phyloP scores from a whole-genome alignment of 2,113 vertebrate genomes.

The Colinus virginianus region DNA sequence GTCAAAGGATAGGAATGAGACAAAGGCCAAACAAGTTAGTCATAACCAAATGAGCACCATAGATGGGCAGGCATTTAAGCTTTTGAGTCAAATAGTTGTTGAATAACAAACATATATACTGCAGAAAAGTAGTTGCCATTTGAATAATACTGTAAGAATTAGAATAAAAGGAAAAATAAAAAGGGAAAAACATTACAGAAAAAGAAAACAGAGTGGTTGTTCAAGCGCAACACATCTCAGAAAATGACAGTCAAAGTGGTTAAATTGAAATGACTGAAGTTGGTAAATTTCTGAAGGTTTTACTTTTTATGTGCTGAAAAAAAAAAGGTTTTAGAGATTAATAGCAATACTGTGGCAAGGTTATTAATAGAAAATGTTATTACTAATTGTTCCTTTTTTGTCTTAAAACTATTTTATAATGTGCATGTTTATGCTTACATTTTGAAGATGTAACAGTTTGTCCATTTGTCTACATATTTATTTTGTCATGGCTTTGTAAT shows the following conservation, averaged over 20 bases:
- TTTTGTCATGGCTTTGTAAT: conserved; percentile 40
- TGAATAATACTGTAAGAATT: background rate
- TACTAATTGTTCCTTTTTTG: conserved; percentile 61
- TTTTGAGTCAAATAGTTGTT: conserved; percentile 49
- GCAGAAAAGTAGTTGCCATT: conserved; percentile 16
- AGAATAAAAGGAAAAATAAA: background rate
- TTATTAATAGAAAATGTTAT: conserved; percentile 21
- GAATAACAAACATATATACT: conserved; percentile 44
- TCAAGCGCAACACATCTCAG: background rate
- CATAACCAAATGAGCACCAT: conserved; percentile 63
- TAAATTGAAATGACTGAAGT: background rate
- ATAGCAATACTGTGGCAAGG: background rate
- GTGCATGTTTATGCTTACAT: conserved; percentile 50
- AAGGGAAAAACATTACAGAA: background rate
- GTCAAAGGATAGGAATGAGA: conserved; percentile 72
- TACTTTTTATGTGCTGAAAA: background rate
- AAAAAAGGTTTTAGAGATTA: background rate
- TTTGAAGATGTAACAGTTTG: conserved; percentile 26
- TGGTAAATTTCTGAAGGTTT: background rate
- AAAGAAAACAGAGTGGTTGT: background rate
- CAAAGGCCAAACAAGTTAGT: conserved; percentile 69
- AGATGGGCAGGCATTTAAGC: conserved; percentile 68
- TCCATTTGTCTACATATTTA: conserved; percentile 7
- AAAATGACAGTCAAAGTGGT: background rate
- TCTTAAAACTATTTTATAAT: conserved; percentile 22